phyloP scores from a whole-genome alignment of 2,888 invertebrate species.

The Microplitis manilae region DNA sequence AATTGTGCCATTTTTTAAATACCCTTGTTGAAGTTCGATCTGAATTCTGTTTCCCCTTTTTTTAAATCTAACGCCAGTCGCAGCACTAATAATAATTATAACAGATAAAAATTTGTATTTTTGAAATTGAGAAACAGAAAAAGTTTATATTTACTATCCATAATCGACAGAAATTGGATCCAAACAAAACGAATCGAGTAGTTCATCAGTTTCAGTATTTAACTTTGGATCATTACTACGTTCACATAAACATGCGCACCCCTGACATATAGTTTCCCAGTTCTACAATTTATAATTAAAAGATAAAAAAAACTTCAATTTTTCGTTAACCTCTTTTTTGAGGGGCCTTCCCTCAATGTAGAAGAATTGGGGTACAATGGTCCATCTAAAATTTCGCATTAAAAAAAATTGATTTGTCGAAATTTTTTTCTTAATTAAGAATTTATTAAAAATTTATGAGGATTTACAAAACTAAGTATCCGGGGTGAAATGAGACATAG shows the following conservation, averaged over 20 bases:
- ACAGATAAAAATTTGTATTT: not conserved
- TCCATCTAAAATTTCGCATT: no score
- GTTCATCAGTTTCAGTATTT: not conserved
- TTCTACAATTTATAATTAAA: no score
- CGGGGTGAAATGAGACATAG: no score
- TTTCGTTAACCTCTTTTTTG: no score
- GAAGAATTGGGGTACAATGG: no score
- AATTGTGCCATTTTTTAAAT: not conserved
- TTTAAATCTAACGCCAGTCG: not conserved
- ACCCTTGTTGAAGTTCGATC: not conserved
- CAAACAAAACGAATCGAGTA: not conserved
- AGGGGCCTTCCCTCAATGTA: no score
- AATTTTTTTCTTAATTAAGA: no score
- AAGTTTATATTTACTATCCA: not conserved
- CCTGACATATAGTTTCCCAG: not conserved
- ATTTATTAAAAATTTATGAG: no score
- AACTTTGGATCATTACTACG: not conserved
- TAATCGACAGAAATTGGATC: not conserved
- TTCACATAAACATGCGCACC: not conserved
- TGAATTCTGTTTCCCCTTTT: not conserved
- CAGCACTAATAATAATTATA: not conserved
- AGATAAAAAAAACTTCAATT: no score
- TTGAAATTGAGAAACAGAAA: no score
- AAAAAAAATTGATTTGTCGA: no score
- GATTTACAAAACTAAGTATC: no score